These are phyloP conservation scores for Ctenopoma kingsleyae DNA, from an alignment of 2,797 vertebrate genomes.

Conservation along the genomic window DNA sequence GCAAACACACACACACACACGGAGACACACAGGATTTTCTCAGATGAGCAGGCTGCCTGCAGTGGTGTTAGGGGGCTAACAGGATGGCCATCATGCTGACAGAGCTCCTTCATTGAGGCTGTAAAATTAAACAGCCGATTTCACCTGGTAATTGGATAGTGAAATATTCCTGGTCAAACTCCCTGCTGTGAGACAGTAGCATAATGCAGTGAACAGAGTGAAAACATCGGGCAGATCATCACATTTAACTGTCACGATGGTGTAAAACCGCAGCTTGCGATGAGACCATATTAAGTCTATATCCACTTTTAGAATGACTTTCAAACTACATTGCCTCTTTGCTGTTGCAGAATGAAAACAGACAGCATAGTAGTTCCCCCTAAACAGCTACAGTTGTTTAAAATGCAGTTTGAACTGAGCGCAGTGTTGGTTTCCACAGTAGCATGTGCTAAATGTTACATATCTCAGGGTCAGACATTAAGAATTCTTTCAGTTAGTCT, in stretches of 20 bases:
- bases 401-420: constrained; percentile 9
- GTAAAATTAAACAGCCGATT: constrained; percentile 84
- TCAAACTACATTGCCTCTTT: constrained; percentile 8
- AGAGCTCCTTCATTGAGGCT: constrained; percentile 64
- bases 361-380: background rate
- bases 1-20: constrained; percentile 29
- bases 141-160: constrained; percentile 82
- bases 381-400: constrained; percentile 17
- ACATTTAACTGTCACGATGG: constrained; percentile 44
- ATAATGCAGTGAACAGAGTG: constrained; percentile 49
- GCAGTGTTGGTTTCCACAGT: constrained; percentile 57
- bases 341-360: constrained; percentile 14
- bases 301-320: constrained; percentile 19
- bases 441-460: constrained; percentile 51
- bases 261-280: constrained; percentile 41
- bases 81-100: constrained; percentile 68
- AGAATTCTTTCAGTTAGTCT: constrained; percentile 74
- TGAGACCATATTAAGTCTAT: constrained; percentile 1
- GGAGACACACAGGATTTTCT: constrained; percentile 50
- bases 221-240: constrained; percentile 48
- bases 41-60: constrained; percentile 60
- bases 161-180: constrained; percentile 76
- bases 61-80: constrained; percentile 64
- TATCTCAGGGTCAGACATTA: constrained; percentile 74
- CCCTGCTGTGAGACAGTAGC: constrained; percentile 59